Base-by-base conservation (phyloP, 1,140 invertebrate genomes). In the Drosophila malerkotliana region DNA sequence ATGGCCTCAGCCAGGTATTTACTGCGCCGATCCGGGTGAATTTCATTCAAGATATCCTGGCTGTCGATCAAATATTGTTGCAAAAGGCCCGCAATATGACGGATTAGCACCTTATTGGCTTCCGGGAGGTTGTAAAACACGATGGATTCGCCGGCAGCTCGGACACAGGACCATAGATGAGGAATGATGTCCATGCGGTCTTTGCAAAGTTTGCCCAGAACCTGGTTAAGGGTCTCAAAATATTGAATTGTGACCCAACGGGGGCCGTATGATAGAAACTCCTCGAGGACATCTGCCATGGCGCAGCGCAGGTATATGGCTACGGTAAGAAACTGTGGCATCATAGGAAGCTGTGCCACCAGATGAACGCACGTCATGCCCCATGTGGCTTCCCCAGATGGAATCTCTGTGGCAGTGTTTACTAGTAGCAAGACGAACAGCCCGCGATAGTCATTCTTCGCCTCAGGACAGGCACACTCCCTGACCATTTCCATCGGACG, bases 181-280 rank as follows among this genome's bases (percentile, higher is more conserved):
- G 47, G 6, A 8, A 81, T 14, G 10, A 12, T 30, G 10, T 72
- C 52, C 7, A 39, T 12, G 0, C 34, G 56, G 32, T 64, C 30
- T 0, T n/a, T 18, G 1, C 39, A 24, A 7, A 77, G 0, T 5
- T 77, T 47, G 1, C 21, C 1, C 1, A 81, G 12, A 1, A 44
- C 48, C 5, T 77, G 55, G 21, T 44, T 81, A 2, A 77, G 39
- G 7, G 34, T 15, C n/a, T 57, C 78, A 2, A 57, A 68, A 28
- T 73, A 81, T 32, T 77, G 73, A 0, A 21, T 3, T 7, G 62
- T 48, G 2, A 72, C 28, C 68, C 73, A 81, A 21, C 15, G 12
- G 5, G 73, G 79, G 2, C 61, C 78, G 24, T 62, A 81, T 15
- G 45, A 44, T 1, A 81, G 15, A 8, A 77, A 77, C 41, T 81